Base-by-base conservation (phyloP, 2,797 vertebrate genomes). In the Sparidentex hasta region DNA sequence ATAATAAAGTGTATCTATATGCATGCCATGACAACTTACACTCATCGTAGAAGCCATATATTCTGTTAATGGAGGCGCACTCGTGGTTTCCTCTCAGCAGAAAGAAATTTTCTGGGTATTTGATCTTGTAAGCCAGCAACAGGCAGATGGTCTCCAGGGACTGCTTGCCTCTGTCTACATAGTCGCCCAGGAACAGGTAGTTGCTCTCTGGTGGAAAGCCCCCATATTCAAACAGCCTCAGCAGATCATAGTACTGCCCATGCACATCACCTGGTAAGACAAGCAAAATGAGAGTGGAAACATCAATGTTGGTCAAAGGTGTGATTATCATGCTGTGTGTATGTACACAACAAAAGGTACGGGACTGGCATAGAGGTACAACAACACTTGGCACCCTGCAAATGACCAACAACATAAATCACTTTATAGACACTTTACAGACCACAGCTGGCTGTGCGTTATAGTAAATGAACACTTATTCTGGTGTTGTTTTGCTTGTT, bases 71-170 rank as follows among this genome's bases (percentile, higher is more conserved):
- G 78, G 95, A 96, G 84, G 96, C 96, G 74, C 96, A 96, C 85
- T 96, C 96, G 20, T 96, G 96, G 92, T 96, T 96, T 84, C 96
- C 95, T 74, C 96, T 92, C 78, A 96, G 93, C 83, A 96, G 94
- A 88, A 96, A 96, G 90, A 96, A 96, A 88, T 96, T 96, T 90
- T 96, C 96, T 21, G 95, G 95, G 88, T 96, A 96, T 92, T 96
- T 96, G 87, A 96, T 94, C 92, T 96, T 96, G 92, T 96, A 96
- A 17, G 96, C 95, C 93, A 96, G 85, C 87, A 96, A 87, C 75
- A 96, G 88, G 88, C 96, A 96, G 91, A 96, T 96, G 52, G 96
- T 96, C 87, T 96, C 96, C 85, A 96, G 90, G 5, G 95, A 96
- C 88, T 96, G 96, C 80, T 96, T 96, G 80, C 96, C 95, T 90